These are phyloP conservation scores for Dissostichus mawsoni DNA, from an alignment of 2,113 vertebrate genomes.

Conservation along the genomic window DNA sequence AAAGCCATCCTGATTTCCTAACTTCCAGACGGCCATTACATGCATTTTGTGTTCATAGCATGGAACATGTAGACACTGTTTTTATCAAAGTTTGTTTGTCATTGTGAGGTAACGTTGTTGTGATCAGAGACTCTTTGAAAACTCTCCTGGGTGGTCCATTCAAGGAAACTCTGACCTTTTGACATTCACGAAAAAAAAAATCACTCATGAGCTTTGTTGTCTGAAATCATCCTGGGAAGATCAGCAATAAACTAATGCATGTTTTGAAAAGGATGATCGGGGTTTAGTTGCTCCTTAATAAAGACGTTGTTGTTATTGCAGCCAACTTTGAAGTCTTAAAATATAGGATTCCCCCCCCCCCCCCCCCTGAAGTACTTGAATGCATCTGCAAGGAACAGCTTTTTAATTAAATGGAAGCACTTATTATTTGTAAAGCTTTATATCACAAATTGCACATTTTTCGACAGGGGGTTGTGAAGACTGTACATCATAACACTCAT, in stretches of 20 bases:
- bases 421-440: too few relatives aligned
- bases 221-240: neutral
- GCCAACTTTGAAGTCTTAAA: neutral
- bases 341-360: too few relatives aligned
- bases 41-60: neutral
- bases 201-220: neutral
- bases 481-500: too few relatives aligned
- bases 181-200: neutral
- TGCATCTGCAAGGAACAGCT: neutral
- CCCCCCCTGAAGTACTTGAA: neutral
- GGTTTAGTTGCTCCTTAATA: neutral
- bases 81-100: slow-evolving; percentile 6
- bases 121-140: neutral
- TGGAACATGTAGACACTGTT: neutral
- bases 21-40: neutral
- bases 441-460: too few relatives aligned
- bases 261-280: neutral
- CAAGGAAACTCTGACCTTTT: neutral
- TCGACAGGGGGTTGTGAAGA: too few relatives aligned
- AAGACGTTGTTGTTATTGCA: too few relatives aligned
- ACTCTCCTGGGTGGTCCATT: slow-evolving; percentile 3
- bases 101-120: neutral
- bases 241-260: slow-evolving; percentile 9
- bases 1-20: slow-evolving; percentile 11
- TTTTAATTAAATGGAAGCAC: neutral